These are phyloP conservation scores for Hipposideros larvatus DNA, from an alignment of 2,797 vertebrate species.

Conservation along the genomic window DNA sequence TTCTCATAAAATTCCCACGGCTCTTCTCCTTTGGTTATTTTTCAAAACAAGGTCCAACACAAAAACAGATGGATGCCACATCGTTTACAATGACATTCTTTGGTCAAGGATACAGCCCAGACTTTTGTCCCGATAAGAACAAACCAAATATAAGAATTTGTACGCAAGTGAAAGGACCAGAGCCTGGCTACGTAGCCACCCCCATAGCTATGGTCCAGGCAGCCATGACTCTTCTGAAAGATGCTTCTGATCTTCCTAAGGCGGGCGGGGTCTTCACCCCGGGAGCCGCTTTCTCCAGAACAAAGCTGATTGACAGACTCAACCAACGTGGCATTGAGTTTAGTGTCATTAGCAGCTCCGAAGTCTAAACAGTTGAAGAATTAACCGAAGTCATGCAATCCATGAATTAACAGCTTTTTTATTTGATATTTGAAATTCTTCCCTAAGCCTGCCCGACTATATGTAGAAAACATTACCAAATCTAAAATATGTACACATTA, in stretches of 20 bases:
- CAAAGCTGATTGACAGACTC: slow-evolving; percentile 95
- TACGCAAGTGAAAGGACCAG: slow-evolving; percentile 96
- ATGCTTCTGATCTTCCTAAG: slow-evolving; percentile 92
- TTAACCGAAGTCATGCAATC: slow-evolving; percentile 25
- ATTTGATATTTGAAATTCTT: slow-evolving; percentile 78
- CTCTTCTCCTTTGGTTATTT: slow-evolving; percentile 97
- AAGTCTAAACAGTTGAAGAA: slow-evolving; percentile 85
- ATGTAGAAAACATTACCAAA: slow-evolving; percentile 52
- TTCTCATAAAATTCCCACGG: slow-evolving; percentile 95
- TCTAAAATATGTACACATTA: slow-evolving; percentile 70
- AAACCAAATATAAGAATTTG: slow-evolving; percentile 95
- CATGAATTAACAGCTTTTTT: slow-evolving; percentile 75
- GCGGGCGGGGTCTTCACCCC: slow-evolving; percentile 97
- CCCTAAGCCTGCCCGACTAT: slow-evolving; percentile 58
- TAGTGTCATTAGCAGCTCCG: slow-evolving; percentile 92
- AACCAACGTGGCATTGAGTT: slow-evolving; percentile 95
- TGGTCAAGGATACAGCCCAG: slow-evolving; percentile 95
- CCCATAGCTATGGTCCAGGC: slow-evolving; percentile 97
- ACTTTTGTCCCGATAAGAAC: slow-evolving; percentile 88
- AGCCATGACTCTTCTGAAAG: slow-evolving; percentile 94
- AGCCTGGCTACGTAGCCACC: slow-evolving; percentile 94
- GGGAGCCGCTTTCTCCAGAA: slow-evolving; percentile 95
- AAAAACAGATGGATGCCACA: slow-evolving; percentile 94
- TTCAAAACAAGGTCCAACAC: slow-evolving; percentile 94
- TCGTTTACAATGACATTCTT: slow-evolving; percentile 95